Conservation (phyloP, 2,797 vertebrate genomes). For the Xyrichtys novacula region DNA sequence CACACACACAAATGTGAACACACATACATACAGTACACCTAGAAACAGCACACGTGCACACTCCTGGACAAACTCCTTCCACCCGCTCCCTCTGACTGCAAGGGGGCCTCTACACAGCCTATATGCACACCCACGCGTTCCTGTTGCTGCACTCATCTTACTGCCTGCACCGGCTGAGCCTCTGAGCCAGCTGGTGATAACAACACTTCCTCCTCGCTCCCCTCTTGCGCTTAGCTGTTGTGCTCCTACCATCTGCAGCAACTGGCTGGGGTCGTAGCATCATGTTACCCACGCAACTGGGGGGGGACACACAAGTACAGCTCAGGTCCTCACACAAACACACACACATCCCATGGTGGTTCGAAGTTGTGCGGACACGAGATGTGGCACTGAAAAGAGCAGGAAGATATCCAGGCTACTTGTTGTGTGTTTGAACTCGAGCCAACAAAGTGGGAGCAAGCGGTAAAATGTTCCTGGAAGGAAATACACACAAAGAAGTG, state of each 20-base stretch:
- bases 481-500: conserved; percentile 52
- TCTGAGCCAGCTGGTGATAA: conserved; percentile 79
- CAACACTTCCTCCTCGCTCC: conserved; percentile 77
- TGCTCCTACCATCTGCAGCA: conserved; percentile 75
- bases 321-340: conserved; percentile 21
- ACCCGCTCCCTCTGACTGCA: conserved; percentile 56
- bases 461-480: conserved; percentile 54
- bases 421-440: conserved; percentile 37
- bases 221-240: conserved; percentile 63
- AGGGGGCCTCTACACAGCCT: conserved; percentile 60
- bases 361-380: conserved; percentile 43
- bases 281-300: conserved; percentile 76
- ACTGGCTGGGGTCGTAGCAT: conserved; percentile 66
- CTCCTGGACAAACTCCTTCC: conserved; percentile 27
- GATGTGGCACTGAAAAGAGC: conserved; percentile 26
- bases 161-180: conserved; percentile 63
- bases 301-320: conserved; percentile 56
- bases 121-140: conserved; percentile 73
- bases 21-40: conserved; percentile 25
- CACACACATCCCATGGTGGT: conserved; percentile 16
- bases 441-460: conserved; percentile 41
- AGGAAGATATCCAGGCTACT: conserved; percentile 31
- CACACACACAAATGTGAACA: conserved; percentile 28
- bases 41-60: conserved; percentile 21
- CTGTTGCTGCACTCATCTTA: conserved; percentile 70